Evolutionary conservation across 2,797 vertebrate genomes (phyloP), one percentile per base, ranked within the genome.

Genomic region (Vultur gryphus): DNA sequence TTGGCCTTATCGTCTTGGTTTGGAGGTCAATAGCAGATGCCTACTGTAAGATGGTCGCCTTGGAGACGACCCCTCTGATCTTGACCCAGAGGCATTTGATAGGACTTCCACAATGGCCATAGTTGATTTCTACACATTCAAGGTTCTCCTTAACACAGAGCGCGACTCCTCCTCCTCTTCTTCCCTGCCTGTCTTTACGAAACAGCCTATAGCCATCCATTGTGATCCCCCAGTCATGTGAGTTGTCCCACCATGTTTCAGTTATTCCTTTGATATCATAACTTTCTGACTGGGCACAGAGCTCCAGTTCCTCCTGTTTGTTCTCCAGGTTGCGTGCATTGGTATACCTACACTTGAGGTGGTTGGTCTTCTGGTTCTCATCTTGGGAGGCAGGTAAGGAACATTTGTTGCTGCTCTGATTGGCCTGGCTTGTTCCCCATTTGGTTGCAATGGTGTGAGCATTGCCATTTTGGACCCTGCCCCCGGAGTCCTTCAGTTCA

Each of bases 401-500:
- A 8, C 0, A 3, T 28, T 57, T 62, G 7, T 49, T 6, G 2
- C n/a, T 75, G 21, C 15, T 91, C 26, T 46, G 13, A 16, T 67
- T 66, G 12, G 16, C n/a, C 11, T 85, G 48, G 6, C 13, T 91
- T 71, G 35, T 51, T 64, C 21, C 18, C 4, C 20, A 55, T 23
- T 25, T 43, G 16, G 7, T 35, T 89, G 77, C 15, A 76, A 49
- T 19, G 15, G 4, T 1, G 0, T 43, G 11, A 57, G 10, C 1
- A 0, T 33, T 90, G 25, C 24, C 41, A 13, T 3, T 67, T 72
- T 69, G 44, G 29, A 64, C 7, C 13, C 11, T 2, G 3, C 4
- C 8, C 11, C 41, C 5, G 0, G 0, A 7, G 0, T 1, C 19
- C 4, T 9, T 59, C 37, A 55, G 4, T 73, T 70, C 69, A 66